Base-by-base conservation (phyloP, 2,888 invertebrate genomes). In the Octonoba sinensis region DNA sequence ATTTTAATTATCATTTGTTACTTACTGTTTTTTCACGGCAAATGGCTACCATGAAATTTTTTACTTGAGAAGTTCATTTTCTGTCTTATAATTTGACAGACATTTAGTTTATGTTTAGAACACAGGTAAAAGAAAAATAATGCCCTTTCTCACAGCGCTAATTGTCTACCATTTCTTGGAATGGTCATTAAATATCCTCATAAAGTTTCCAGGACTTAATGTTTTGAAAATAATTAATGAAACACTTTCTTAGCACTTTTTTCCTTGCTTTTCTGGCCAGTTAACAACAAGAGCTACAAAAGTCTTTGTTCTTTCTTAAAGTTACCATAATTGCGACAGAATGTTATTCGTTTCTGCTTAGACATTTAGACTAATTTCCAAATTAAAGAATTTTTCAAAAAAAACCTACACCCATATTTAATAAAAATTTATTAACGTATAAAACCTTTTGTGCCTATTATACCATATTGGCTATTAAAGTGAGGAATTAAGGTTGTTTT, bases 161-260 rank as follows among this genome's bases (percentile, higher is more conserved):
- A 79, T 79, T 79, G 78, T 72, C 36, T 44, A 44, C 72, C 64
- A 65, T 79, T 72, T 60, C 78, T 67, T 57, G 73, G 36, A 81
- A 73, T 81, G 73, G 79, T 81, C 79, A 81, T 81, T 81, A 81
- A 81, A 71, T 18, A 22, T 56, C 60, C 67, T 69, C 73, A 56
- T 73, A 67, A 73, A 81, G 60, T 69, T 74, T 76, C 51, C 67
- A 81, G 79, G 54, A 57, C 46, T 73, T 73, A 81, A 81, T 81
- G 79, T 69, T 81, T 73, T 54, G 79, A 73, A 47, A 73, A 81
- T 81, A 81, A 81, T 81, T 73, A 81, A 81, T 73, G 79, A 81
- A 81, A 73, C 62, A 57, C 69, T 51, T 72, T 78, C 59, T 77
- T 66, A 60, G 20, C 20, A 49, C 60, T 78, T 24, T 65, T 65